Base-by-base conservation (phyloP, 2,888 invertebrate genomes). In the Eupelmus urozonus region DNA sequence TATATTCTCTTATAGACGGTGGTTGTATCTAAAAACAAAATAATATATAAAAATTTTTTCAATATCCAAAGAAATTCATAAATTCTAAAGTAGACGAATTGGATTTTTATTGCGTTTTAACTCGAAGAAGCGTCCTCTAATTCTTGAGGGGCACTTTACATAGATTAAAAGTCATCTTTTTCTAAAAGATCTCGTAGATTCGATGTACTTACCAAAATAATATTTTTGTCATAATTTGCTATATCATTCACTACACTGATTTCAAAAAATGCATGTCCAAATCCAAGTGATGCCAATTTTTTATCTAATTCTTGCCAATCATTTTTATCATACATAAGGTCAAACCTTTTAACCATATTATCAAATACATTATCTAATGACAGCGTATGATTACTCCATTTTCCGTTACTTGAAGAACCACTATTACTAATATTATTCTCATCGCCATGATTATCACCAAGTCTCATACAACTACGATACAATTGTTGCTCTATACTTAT, bases 1-100 rank as follows among this genome's bases (percentile, higher is more conserved):
- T 74, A 59, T 59, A 74, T 13, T 74, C 49, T 18, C 49, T 66
- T 3, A 74, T 51, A 11, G 59, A 59, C 20, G 74, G 74, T n/a
- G 74, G 74, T 18, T 66, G 29, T 23, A 74, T 4, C 74, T 74
- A 27, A 63, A 63, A 51, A 55, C 3, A 25, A 16, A 25, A 18
- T 5, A 11, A 23, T 0, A 53, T 49, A 20, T 20, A 18, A 51
- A 25, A 4, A 45, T 45, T 45, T 13, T 45, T 45, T 45, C 9
- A 34, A 34, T n/a, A 34, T 34, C 3, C 34, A 34, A 34, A 34
- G 3, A 34, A 34, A 5, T 34, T 5, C 34, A n/a, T n/a, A n/a
- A n/a, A n/a, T n/a, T n/a, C n/a, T 2, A 49, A 49, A 16, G 16
- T 49, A 9, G 3, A 34, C 34, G 34, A 34, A 34, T 34, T 9